Percentiles rank a stretch among this genome's conserved stretches.
phyloP scores from a whole-genome alignment of 2,797 vertebrate species.

The Microchirus variegatus region DNA sequence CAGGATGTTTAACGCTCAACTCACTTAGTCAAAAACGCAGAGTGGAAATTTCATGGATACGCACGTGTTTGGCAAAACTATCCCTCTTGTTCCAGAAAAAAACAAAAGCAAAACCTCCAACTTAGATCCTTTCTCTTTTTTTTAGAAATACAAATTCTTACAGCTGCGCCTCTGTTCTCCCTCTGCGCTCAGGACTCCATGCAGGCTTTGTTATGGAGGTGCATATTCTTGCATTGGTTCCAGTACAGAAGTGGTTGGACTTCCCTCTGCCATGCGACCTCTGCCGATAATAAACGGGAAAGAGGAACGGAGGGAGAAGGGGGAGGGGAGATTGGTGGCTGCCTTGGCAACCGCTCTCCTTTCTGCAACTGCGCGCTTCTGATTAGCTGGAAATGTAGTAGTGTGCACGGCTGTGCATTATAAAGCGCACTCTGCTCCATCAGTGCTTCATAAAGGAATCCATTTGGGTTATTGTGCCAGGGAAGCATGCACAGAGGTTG shows the following conservation, averaged over 20 bases:
- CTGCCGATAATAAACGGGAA: conserved; percentile 86
- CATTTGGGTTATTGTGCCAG: conserved; percentile 76
- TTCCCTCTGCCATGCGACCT: conserved; percentile 87
- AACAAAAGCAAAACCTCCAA: conserved; percentile 65
- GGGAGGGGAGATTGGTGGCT: conserved; percentile 81
- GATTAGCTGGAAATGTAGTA: conserved; percentile 81
- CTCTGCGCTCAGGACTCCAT: conserved; percentile 68
- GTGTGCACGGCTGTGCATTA: conserved; percentile 73
- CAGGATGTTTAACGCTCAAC: conserved; percentile 61
- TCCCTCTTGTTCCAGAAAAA: conserved; percentile 59
- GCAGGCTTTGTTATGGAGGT: conserved; percentile 79
- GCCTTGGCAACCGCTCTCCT: conserved; percentile 82
- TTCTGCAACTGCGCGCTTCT: conserved; percentile 82
- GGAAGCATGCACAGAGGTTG: conserved; percentile 52
- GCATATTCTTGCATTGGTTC: conserved; percentile 81
- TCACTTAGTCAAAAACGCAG: conserved; percentile 39
- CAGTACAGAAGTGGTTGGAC: conserved; percentile 78
- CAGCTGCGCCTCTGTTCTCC: conserved; percentile 37
- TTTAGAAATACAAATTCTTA: not conserved
- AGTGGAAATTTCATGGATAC: conserved; percentile 48
- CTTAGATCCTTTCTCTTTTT: conserved; percentile 62
- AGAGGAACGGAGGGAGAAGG: conserved; percentile 73
- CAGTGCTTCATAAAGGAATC: conserved; percentile 69
- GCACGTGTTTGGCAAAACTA: conserved; percentile 75
- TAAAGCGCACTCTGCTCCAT: conserved; percentile 70